A percentile compares a stretch with the other conserved stretches of the same genome.
Evolutionary conservation across 2,888 invertebrate genomes (phyloP).

Genomic region (Phlogophora meticulosa): DNA sequence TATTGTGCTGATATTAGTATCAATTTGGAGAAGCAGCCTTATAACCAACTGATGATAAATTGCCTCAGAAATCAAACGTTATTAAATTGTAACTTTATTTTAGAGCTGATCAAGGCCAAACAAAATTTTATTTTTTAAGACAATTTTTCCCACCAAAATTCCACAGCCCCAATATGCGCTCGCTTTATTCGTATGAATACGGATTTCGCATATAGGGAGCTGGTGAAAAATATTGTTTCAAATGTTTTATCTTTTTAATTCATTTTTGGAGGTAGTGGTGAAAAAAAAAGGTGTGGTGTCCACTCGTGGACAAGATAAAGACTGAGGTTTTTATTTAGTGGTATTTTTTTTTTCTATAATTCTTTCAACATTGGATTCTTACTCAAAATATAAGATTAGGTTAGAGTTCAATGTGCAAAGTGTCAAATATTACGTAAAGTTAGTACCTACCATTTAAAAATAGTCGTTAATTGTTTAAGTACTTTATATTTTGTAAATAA

Average conservation of each 20-base stretch:
- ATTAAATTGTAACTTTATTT: conserved; percentile 56
- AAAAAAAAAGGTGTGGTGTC: conserved; percentile 57
- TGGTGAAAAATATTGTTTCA: conserved; percentile 51
- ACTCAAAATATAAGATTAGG: conserved; percentile 37
- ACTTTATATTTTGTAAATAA: conserved; percentile 77
- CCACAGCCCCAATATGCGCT: conserved; percentile 20
- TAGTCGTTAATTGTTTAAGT: conserved; percentile 62
- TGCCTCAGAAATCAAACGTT: conserved; percentile 48
- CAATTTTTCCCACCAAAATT: conserved; percentile 59
- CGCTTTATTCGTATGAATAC: conserved; percentile 24
- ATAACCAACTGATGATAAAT: conserved; percentile 41
- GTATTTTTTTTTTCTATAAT: conserved; percentile 51
- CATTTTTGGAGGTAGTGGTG: conserved; percentile 41
- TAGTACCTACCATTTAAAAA: conserved; percentile 62
- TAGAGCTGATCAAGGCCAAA: conserved; percentile 43
- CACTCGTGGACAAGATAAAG: conserved; percentile 68
- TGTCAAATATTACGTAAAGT: conserved; percentile 72
- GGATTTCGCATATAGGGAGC: conserved; percentile 24
- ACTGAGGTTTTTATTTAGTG: conserved; percentile 77
- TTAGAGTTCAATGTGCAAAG: conserved; percentile 61
- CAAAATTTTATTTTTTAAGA: conserved; percentile 30
- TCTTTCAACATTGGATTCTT: conserved; percentile 55
- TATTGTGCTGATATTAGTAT: conserved; percentile 60
- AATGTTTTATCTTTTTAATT: conserved; percentile 39
- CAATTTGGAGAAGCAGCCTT: conserved; percentile 44